Conservation (phyloP, 2,888 invertebrate species). For the Hypercompe scribonia region DNA sequence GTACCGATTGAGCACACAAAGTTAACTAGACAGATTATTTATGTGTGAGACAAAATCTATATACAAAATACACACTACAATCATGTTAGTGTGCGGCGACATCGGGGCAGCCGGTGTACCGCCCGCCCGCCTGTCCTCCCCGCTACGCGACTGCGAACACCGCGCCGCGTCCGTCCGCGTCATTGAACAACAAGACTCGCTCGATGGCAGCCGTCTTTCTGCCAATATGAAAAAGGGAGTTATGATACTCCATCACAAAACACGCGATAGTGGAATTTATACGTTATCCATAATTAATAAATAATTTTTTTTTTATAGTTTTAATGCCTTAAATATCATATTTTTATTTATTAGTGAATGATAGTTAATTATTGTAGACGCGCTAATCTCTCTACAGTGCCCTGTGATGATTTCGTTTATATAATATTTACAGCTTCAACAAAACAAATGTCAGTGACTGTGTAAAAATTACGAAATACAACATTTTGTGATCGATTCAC, state of each 20-base stretch:
- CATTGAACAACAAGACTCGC: slow-evolving; percentile 86
- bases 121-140: slow-evolving; percentile 78
- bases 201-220: slow-evolving; percentile 85
- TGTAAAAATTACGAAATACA: slow-evolving; percentile 68
- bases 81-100: slow-evolving; percentile 76
- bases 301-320: slow-evolving; percentile 85
- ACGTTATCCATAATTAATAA: slow-evolving; percentile 80
- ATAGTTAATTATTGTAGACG: slow-evolving; percentile 82
- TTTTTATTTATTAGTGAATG: slow-evolving; percentile 85
- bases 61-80: slow-evolving; percentile 62
- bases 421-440: slow-evolving; percentile 71
- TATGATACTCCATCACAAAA: slow-evolving; percentile 80
- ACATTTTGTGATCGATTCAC: slow-evolving; percentile 72
- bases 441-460: slow-evolving; percentile 76
- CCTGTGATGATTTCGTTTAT: slow-evolving; percentile 82
- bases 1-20: slow-evolving; percentile 78
- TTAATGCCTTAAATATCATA: slow-evolving; percentile 77
- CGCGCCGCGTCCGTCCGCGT: slow-evolving; percentile 80
- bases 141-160: slow-evolving; percentile 84
- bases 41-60: slow-evolving; percentile 64
- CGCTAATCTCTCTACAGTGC: slow-evolving; percentile 79
- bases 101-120: slow-evolving; percentile 85
- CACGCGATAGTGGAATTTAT: slow-evolving; percentile 84
- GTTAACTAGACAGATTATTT: slow-evolving; percentile 79
- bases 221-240: slow-evolving; percentile 85